Evolutionary conservation across 2,888 invertebrate genomes (phyloP).

Genomic region (Smittia sp.): DNA sequence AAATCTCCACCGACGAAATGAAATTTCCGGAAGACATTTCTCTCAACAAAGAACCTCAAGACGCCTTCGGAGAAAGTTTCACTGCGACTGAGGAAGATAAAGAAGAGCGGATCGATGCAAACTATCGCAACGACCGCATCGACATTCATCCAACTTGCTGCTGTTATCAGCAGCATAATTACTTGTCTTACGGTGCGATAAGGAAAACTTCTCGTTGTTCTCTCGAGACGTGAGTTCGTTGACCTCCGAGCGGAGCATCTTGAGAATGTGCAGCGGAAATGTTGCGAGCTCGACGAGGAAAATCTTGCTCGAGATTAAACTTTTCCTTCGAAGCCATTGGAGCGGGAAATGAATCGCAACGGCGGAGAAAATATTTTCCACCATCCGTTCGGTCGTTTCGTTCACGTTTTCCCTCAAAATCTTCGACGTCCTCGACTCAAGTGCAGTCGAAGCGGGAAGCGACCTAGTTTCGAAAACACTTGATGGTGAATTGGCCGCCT

Average conservation of each 20-base stretch:
- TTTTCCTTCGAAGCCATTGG: not conserved
- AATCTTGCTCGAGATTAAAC: not conserved
- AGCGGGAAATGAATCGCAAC: not conserved
- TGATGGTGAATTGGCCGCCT: not conserved
- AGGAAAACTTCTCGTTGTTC: not conserved
- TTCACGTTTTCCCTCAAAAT: not conserved
- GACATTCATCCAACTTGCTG: too few species aligned
- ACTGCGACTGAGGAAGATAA: too few species aligned
- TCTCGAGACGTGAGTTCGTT: not conserved
- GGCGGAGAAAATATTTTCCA: too few species aligned
- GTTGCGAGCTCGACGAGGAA: not conserved
- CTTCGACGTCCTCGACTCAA: not conserved
- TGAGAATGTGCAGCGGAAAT: conserved; percentile 1
- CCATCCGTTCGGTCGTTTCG: too few species aligned
- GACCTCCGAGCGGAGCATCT: not conserved
- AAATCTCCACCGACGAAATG: not conserved
- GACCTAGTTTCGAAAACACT: not conserved
- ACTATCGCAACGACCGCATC: too few species aligned
- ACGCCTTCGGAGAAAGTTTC: too few species aligned
- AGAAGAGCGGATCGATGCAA: too few species aligned
- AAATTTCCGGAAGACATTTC: not conserved
- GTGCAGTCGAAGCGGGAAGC: not conserved
- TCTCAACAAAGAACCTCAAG: too few species aligned
- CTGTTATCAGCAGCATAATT: not conserved
- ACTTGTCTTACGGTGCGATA: not conserved